Conservation (phyloP, 2,888 invertebrate species). For the Oligia latruncula region DNA sequence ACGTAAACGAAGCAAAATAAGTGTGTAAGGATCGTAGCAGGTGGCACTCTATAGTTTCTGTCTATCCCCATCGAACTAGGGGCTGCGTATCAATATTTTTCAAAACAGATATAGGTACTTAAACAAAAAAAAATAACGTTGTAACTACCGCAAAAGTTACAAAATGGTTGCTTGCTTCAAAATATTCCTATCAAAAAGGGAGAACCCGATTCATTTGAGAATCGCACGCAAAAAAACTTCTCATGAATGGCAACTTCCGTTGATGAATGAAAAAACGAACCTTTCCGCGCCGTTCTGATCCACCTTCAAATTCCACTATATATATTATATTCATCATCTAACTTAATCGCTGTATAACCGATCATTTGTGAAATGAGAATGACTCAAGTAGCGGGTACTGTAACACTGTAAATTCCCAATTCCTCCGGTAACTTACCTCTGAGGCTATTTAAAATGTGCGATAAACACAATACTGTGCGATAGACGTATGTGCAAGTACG, state of each 20-base stretch:
- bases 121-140: neutral
- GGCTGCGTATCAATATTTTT: neutral
- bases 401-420: slow-evolving; percentile 12
- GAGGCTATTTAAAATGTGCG: neutral
- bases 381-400: slow-evolving; percentile 3
- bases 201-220: slow-evolving; percentile 23
- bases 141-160: neutral
- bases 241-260: slow-evolving; percentile 49
- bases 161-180: neutral
- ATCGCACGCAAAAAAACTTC: slow-evolving; percentile 43
- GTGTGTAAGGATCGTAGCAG: neutral
- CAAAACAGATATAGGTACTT: neutral
- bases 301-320: slow-evolving; percentile 10
- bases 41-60: neutral
- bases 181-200: slow-evolving; percentile 29
- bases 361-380: slow-evolving; percentile 34
- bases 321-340: neutral
- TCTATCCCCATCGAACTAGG: neutral
- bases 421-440: slow-evolving; percentile 59
- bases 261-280: slow-evolving; percentile 40
- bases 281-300: slow-evolving; percentile 26
- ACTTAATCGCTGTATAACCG: slow-evolving; percentile 16
- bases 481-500: neutral
- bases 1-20: neutral
- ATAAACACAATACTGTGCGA: neutral